These are phyloP conservation scores for Taphrorychus bicolor DNA, from an alignment of 2,888 invertebrate genomes.

Conservation along the genomic window DNA sequence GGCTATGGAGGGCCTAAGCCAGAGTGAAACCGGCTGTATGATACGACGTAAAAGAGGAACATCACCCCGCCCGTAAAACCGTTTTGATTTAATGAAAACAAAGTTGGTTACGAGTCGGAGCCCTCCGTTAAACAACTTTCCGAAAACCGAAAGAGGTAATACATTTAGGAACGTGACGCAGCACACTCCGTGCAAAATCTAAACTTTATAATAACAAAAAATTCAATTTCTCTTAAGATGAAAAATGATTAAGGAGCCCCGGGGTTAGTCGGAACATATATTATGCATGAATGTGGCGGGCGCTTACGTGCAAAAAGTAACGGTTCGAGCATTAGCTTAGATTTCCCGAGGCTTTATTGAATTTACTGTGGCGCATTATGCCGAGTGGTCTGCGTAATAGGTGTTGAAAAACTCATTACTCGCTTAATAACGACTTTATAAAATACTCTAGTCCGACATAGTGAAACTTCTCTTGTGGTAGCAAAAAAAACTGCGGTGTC, in stretches of 20 bases:
- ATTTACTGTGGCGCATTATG: constrained; percentile 1
- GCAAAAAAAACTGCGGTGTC: too few relatives aligned
- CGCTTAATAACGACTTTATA: background rate
- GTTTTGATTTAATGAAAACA: constrained; percentile 16
- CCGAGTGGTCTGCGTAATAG: constrained; percentile 4
- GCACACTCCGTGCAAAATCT: constrained; percentile 22
- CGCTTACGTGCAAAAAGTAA: constrained; percentile 22
- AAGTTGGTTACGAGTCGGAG: constrained; percentile 7
- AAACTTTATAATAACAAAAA: constrained; percentile 35
- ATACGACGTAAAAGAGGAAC: background rate
- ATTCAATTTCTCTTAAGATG: constrained; percentile 36
- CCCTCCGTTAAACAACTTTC: constrained; percentile 19
- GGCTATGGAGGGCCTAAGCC: background rate
- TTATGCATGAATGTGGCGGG: constrained; percentile 26
- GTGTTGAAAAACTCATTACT: background rate
- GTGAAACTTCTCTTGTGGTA: too few relatives aligned
- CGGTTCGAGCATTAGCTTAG: constrained; percentile 17
- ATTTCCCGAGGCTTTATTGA: constrained; percentile 16
- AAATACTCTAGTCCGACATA: background rate
- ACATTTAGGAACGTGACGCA: constrained; percentile 23
- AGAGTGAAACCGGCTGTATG: background rate
- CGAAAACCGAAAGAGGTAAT: constrained; percentile 17
- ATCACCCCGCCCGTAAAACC: constrained; percentile 3
- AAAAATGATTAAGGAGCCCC: constrained; percentile 35
- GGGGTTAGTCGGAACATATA: constrained; percentile 28